Base-by-base conservation (phyloP, 2,113 vertebrate genomes). In the Morone saxatilis region DNA sequence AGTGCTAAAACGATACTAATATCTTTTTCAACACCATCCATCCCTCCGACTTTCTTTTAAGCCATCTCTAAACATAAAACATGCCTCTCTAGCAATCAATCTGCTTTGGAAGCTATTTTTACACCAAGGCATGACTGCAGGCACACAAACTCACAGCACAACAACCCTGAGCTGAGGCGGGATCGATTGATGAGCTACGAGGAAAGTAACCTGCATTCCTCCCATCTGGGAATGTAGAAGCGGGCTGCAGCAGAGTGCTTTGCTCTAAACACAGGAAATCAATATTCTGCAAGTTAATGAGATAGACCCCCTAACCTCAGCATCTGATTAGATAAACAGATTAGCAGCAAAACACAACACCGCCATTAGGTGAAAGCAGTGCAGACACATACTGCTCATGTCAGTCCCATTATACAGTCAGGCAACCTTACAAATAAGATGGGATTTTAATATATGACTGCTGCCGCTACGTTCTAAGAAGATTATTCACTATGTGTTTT, bases 201-300 rank as follows among this genome's bases (percentile, higher is more conserved):
- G 76, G 71, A 81, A 78, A 73, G 85, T 81, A 85, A 76, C 78
- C 73, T 76, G 86, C 86, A 87, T 91, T 90, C 84, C 88, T 89
- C 83, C 78, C 92, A 89, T 90, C 86, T 91, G 88, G 86, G 81
- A 89, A 63, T 36, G 87, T 50, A 66, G 56, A 76, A 79, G 72
- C 67, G 14, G 53, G 89, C 85, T 83, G 82, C 88, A 59, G 85
- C 83, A 74, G 79, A 86, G 85, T 19, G 19, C 81, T 86, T 72
- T 48, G 60, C 81, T 71, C 80, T 73, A 71, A 86, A 88, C 77
- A 86, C 80, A 85, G 82, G 65, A 84, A 92, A 93, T 95, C 94
- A 92, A 95, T 95, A 93, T 89, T 69, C 82, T 84, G 88, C 73
- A 84, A 89, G 87, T 91, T 92, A 94, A 94, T 91, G 86, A 94